Percentiles rank a stretch among this genome's conserved stretches.
Conservation (phyloP, 2,888 invertebrate genomes). For the Cactoblastis cactorum region DNA sequence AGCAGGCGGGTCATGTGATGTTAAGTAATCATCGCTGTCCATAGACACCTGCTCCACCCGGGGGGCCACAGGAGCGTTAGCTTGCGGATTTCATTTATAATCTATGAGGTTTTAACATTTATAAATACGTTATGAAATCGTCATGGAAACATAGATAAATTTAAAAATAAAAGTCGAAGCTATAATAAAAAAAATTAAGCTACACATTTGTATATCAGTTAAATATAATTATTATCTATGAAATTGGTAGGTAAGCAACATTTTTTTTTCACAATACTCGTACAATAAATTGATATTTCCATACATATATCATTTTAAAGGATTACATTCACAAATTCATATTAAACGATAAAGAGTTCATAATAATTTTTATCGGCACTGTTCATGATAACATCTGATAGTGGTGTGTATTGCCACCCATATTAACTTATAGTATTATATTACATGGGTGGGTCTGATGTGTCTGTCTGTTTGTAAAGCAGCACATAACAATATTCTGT, state of each 20-base stretch:
- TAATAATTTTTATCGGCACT: slow-evolving; percentile 7
- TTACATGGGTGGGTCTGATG: slow-evolving; percentile 10
- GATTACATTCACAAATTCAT: slow-evolving; percentile 5
- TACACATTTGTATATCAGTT: no score
- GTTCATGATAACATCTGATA: slow-evolving; percentile 2
- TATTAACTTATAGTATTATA: not conserved
- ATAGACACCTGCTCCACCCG: no score
- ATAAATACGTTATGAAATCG: no score
- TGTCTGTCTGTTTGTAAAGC: not conserved
- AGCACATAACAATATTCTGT: not conserved
- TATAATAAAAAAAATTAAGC: no score
- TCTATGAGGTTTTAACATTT: no score
- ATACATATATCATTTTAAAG: not conserved
- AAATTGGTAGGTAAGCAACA: not conserved
- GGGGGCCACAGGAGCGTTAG: no score
- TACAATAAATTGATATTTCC: not conserved
- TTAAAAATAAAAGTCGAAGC: no score
- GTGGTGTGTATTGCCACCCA: not conserved
- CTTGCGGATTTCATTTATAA: no score
- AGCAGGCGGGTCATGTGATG: no score
- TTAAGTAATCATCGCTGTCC: no score
- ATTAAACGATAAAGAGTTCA: slow-evolving; percentile 10
- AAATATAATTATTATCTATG: not conserved
- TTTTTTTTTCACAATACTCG: not conserved
- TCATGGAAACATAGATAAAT: no score